Evolutionary conservation across 2,113 vertebrate species (phyloP).

Genomic region (Globicephala melas): DNA sequence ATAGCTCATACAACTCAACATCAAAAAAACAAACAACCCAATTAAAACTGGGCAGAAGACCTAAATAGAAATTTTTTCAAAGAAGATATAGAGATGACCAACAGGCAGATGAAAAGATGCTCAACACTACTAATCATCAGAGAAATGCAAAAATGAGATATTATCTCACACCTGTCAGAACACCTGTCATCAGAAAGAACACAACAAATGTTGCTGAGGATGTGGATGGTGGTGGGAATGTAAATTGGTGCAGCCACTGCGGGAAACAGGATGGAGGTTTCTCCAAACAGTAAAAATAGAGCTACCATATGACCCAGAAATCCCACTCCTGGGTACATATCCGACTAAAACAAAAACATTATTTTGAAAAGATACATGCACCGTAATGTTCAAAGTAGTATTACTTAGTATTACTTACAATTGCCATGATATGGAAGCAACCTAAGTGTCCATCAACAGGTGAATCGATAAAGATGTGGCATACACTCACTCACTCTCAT

Average conservation of each 20-base stretch:
- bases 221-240: background rate
- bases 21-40: background rate
- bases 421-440: too few species aligned
- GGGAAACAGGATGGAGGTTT: background rate
- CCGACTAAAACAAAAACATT: too few species aligned
- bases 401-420: too few species aligned
- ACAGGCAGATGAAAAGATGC: background rate
- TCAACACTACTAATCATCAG: background rate
- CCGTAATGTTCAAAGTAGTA: too few species aligned
- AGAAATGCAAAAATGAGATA: background rate
- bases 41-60: background rate
- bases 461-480: too few species aligned
- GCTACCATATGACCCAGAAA: background rate
- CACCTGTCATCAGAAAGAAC: background rate
- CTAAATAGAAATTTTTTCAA: background rate
- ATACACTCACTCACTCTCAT: too few species aligned
- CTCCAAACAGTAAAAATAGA: background rate
- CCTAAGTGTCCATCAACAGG: too few species aligned
- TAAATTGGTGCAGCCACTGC: background rate
- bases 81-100: background rate
- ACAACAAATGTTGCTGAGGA: background rate
- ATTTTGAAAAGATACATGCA: too few species aligned
- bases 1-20: background rate
- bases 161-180: background rate
- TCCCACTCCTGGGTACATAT: background rate